Percentiles rank a stretch among this genome's conserved stretches.
phyloP scores from a whole-genome alignment of 1,140 invertebrate genomes.

The Wasmannia auropunctata region DNA sequence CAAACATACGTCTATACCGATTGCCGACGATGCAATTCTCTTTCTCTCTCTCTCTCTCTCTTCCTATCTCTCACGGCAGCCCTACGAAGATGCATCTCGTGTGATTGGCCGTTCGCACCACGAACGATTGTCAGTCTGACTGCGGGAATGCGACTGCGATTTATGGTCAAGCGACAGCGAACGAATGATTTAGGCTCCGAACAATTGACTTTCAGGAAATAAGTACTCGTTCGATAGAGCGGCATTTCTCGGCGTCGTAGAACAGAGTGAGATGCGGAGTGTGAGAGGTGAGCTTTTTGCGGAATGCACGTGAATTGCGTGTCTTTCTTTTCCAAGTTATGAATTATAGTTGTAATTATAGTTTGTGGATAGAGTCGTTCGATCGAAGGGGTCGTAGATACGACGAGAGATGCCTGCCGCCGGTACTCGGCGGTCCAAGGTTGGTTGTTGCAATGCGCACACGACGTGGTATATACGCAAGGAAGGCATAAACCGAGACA shows the following conservation, averaged over 20 bases:
- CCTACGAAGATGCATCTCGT: not conserved
- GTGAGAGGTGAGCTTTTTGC: not conserved
- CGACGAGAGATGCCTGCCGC: not conserved
- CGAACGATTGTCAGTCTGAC: constrained; percentile 15
- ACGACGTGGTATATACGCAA: constrained; percentile 59
- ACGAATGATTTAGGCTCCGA: not conserved
- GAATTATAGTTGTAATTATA: not conserved
- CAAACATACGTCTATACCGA: constrained; percentile 12
- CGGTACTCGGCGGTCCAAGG: constrained; percentile 5
- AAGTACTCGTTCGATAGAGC: not conserved
- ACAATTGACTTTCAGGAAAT: not conserved
- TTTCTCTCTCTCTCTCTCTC: constrained; percentile 9
- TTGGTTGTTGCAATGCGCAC: constrained; percentile 51
- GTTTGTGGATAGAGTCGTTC: not conserved
- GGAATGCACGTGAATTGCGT: not conserved
- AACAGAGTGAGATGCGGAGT: not conserved
- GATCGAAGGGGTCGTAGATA: not conserved
- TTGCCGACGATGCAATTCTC: constrained; percentile 9
- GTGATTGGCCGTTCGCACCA: constrained; percentile 16
- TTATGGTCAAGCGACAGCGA: not conserved
- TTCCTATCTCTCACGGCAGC: constrained; percentile 15
- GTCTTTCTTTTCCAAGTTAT: not conserved
- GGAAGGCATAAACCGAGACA: constrained; percentile 78
- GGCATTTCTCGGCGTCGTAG: not conserved
- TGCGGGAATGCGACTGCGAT: constrained; percentile 4